phyloP scores from a whole-genome alignment of 2,888 invertebrate species.

The Marasmarcha lunaedactyla region DNA sequence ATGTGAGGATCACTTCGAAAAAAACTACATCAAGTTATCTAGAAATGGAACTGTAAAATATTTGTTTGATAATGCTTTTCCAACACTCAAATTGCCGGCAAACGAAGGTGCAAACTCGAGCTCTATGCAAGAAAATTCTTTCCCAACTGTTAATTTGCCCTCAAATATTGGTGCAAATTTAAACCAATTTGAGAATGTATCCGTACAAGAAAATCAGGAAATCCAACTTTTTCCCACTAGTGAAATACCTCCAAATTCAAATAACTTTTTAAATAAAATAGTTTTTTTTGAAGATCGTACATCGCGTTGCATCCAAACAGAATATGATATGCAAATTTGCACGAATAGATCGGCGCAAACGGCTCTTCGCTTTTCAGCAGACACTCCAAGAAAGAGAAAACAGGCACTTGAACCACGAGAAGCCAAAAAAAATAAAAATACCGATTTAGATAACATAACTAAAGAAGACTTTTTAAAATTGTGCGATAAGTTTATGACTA shows the following conservation, averaged over 20 bases:
- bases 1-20: too few species aligned
- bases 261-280: too few species aligned
- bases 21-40: constrained; percentile 15
- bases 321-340: constrained; percentile 1
- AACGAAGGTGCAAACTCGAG: too few species aligned
- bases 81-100: constrained; percentile 14
- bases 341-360: background rate
- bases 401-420: constrained; percentile 6
- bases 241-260: constrained; percentile 7
- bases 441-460: constrained; percentile 7
- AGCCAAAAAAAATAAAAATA: constrained; percentile 5
- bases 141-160: too few species aligned
- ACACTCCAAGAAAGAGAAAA: constrained; percentile 11
- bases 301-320: constrained; percentile 9
- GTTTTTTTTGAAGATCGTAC: constrained; percentile 10
- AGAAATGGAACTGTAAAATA: constrained; percentile 16
- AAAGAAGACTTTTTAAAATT: constrained; percentile 11
- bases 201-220: too few species aligned
- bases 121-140: too few species aligned
- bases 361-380: too few species aligned
- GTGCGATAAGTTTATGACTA: constrained; percentile 4
- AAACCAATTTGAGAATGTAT: too few species aligned
- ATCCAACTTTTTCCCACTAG: background rate
- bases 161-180: too few species aligned
- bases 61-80: constrained; percentile 16